Evolutionary conservation across 2,113 vertebrate genomes (phyloP).

Genomic region (Laticauda laticaudata): DNA sequence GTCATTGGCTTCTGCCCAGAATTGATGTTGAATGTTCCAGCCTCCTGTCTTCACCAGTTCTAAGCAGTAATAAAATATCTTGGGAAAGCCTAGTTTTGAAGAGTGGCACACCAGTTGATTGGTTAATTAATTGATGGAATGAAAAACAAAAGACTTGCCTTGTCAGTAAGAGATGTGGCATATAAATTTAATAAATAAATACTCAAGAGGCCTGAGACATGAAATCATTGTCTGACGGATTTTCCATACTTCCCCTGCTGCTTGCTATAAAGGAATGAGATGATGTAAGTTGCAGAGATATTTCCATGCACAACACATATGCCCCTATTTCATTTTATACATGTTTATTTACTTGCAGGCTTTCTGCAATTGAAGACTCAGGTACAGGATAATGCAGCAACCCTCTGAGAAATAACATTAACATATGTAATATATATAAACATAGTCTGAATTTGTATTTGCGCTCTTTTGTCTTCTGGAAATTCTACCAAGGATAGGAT

Average conservation of each 20-base stretch:
- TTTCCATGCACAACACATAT: not conserved
- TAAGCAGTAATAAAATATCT: not conserved
- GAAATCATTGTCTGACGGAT: not conserved
- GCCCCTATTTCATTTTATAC: not conserved
- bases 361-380: not conserved
- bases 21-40: constrained; percentile 40
- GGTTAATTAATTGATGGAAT: too few relatives aligned
- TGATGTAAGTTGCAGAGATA: not conserved
- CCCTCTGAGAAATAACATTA: not conserved
- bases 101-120: not conserved
- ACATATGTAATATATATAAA: not conserved
- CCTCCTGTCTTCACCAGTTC: constrained; percentile 30
- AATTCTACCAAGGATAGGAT: not conserved
- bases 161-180: not conserved
- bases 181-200: not conserved
- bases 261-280: not conserved
- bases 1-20: constrained; percentile 28
- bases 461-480: not conserved
- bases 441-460: not conserved
- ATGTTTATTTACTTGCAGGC: not conserved
- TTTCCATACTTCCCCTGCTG: not conserved
- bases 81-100: not conserved
- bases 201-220: not conserved
- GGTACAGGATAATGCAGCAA: not conserved
- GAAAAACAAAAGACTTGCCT: too few relatives aligned